Percentiles rank a stretch among this genome's conserved stretches.
Evolutionary conservation across 2,797 vertebrate species (phyloP).

Genomic region (Pseudomugil gertrudae): DNA sequence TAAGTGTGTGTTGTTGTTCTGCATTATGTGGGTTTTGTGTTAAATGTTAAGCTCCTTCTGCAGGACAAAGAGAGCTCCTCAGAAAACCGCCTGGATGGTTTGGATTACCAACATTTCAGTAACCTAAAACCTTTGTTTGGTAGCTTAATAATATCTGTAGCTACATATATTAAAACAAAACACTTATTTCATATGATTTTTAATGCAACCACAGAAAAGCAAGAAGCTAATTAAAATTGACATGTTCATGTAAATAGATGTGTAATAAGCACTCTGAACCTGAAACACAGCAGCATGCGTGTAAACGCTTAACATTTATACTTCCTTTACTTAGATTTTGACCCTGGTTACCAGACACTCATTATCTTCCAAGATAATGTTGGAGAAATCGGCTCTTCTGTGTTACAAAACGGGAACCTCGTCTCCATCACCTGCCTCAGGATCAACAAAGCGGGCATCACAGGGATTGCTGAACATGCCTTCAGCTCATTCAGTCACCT

Average conservation of each 20-base stretch:
- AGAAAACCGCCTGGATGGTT: too few species aligned
- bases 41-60: background rate
- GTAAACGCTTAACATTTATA: background rate
- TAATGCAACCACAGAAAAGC: too few species aligned
- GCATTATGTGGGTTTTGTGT: background rate
- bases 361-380: constrained; percentile 46
- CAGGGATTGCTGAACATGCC: constrained; percentile 59
- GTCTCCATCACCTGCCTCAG: constrained; percentile 70
- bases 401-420: constrained; percentile 69
- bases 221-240: background rate
- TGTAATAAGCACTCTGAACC: background rate
- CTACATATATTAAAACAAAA: too few species aligned
- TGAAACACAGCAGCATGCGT: too few species aligned
- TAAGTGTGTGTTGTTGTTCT: background rate
- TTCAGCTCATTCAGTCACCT: constrained; percentile 72
- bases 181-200: background rate
- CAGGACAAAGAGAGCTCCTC: too few species aligned
- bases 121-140: background rate
- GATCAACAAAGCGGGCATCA: constrained; percentile 60
- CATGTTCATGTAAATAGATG: background rate
- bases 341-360: constrained; percentile 56
- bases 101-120: background rate
- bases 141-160: too few species aligned
- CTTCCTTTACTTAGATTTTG: constrained; percentile 57
- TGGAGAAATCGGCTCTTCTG: constrained; percentile 67